These are phyloP conservation scores for Heliconius erato DNA, from an alignment of 2,888 invertebrate species.

Conservation along the genomic window DNA sequence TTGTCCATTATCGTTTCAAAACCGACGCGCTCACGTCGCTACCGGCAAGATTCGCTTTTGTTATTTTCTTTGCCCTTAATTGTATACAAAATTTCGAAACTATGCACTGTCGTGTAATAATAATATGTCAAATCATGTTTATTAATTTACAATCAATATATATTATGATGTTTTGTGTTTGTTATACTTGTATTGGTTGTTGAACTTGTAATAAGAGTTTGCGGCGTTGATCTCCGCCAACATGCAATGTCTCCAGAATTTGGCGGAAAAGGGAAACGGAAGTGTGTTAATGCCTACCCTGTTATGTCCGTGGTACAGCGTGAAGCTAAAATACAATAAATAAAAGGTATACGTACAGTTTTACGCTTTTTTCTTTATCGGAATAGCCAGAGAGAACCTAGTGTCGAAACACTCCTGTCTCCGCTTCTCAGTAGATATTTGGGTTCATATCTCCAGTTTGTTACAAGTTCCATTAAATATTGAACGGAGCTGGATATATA, in stretches of 20 bases:
- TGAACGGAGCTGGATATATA: too few species aligned
- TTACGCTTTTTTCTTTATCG: too few species aligned
- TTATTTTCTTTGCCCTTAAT: conserved; percentile 16
- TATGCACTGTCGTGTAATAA: conserved; percentile 9
- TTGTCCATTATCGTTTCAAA: conserved; percentile 56
- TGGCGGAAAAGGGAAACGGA: neutral
- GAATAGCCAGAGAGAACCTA: too few species aligned
- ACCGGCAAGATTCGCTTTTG: conserved; percentile 44
- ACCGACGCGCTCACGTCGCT: conserved; percentile 52
- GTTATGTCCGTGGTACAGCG: too few species aligned
- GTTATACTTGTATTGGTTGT: neutral
- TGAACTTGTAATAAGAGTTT: neutral
- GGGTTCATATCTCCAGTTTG: too few species aligned
- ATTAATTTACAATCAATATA: conserved; percentile 45
- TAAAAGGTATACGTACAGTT: too few species aligned
- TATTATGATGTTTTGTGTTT: neutral
- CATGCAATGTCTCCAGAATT: neutral
- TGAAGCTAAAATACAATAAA: too few species aligned
- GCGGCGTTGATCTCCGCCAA: neutral
- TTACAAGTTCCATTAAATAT: too few species aligned
- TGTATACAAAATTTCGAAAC: conserved; percentile 26
- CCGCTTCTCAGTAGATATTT: too few species aligned
- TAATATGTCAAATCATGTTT: conserved; percentile 50
- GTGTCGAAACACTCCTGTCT: too few species aligned
- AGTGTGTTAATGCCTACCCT: neutral